Evolutionary conservation across 2,888 invertebrate species (phyloP).

Genomic region (Meandrusa payeni): DNA sequence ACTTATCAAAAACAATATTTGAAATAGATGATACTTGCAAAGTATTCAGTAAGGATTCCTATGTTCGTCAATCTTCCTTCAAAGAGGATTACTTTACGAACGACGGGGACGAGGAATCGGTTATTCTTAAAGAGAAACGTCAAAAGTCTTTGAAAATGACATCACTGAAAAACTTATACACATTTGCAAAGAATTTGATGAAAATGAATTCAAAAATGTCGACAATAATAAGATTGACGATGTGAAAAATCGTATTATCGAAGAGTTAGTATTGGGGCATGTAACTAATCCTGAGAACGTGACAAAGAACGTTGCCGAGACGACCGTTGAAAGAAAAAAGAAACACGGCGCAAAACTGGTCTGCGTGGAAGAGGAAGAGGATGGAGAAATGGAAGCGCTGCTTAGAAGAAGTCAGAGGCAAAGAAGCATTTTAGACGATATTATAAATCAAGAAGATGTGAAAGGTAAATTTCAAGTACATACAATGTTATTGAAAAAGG

Average conservation of each 20-base stretch:
- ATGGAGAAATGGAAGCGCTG: slow-evolving; percentile 83
- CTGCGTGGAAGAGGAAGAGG: slow-evolving; percentile 74
- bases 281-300: slow-evolving; percentile 55
- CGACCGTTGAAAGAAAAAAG: slow-evolving; percentile 59
- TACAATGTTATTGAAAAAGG: slow-evolving; percentile 50
- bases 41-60: slow-evolving; percentile 74
- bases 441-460: slow-evolving; percentile 82
- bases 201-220: slow-evolving; percentile 53
- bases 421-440: slow-evolving; percentile 85
- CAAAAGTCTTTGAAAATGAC: slow-evolving; percentile 72
- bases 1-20: slow-evolving; percentile 75
- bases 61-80: slow-evolving; percentile 67
- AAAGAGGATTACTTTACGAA: slow-evolving; percentile 70
- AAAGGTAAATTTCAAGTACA: slow-evolving; percentile 74
- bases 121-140: slow-evolving; percentile 62
- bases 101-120: slow-evolving; percentile 65
- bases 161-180: slow-evolving; percentile 71
- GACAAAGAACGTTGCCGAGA: slow-evolving; percentile 65
- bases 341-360: slow-evolving; percentile 49
- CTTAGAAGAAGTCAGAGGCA: slow-evolving; percentile 84
- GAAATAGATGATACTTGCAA: slow-evolving; percentile 75
- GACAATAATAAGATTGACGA: slow-evolving; percentile 59
- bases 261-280: slow-evolving; percentile 66
- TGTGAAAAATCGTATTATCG: slow-evolving; percentile 66
- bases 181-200: slow-evolving; percentile 70